These are phyloP conservation scores for Hybos culiciformis DNA, from an alignment of 2,888 invertebrate species.

Conservation along the genomic window DNA sequence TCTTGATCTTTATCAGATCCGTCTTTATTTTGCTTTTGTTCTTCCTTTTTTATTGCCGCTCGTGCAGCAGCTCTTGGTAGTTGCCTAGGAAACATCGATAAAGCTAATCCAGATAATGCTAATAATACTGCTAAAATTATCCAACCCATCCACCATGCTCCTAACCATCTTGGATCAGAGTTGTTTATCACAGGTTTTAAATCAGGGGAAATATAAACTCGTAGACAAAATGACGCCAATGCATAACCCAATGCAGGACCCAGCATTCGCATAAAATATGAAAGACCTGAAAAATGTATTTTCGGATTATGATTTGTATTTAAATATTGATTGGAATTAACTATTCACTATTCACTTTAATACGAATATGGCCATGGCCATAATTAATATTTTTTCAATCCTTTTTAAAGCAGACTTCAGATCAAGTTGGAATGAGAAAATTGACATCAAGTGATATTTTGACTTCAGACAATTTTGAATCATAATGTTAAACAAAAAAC, in stretches of 20 bases:
- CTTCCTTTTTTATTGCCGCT: constrained; percentile 33
- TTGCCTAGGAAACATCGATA: constrained; percentile 55
- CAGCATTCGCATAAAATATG: constrained; percentile 52
- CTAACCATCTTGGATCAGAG: constrained; percentile 62
- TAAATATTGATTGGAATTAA: too few species aligned
- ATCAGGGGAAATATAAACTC: constrained; percentile 50
- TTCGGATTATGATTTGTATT: background rate
- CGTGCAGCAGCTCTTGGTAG: constrained; percentile 50
- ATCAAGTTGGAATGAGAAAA: too few species aligned
- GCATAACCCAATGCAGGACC: constrained; percentile 57
- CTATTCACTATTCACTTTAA: too few species aligned
- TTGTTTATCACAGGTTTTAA: constrained; percentile 49
- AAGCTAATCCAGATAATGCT: constrained; percentile 42
- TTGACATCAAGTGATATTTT: too few species aligned
- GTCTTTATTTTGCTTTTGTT: constrained; percentile 20
- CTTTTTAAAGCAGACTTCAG: too few species aligned
- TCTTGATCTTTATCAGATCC: constrained; percentile 17
- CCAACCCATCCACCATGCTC: constrained; percentile 76
- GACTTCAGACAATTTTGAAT: too few species aligned
- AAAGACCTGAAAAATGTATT: constrained; percentile 39
- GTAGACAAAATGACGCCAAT: constrained; percentile 48
- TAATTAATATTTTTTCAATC: too few species aligned
- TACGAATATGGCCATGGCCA: too few species aligned
- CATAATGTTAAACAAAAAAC: too few species aligned
- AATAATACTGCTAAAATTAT: constrained; percentile 46